Base-by-base conservation (phyloP, 2,797 vertebrate species). In the Hippocampus kuda region DNA sequence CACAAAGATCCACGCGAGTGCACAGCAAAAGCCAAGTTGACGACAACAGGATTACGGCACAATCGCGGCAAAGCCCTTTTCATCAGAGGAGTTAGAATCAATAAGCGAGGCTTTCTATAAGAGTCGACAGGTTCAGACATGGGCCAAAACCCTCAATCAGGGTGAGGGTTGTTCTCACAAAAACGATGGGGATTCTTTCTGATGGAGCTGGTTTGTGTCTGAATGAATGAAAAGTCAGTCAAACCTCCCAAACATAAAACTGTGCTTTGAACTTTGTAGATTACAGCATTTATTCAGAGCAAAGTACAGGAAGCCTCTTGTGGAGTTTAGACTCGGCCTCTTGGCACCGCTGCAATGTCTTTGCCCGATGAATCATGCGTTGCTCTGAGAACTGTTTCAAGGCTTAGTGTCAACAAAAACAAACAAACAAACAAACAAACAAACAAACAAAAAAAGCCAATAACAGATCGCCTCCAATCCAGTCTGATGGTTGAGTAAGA, bases 81-180 rank as follows among this genome's bases (percentile, higher is more conserved):
- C 77, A 86, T 88, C 73, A 80, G 71, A 77, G 75, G 48, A 84
- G 79, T 77, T 38, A 77, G 84, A 89, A 87, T 90, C 79, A 87
- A 86, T 84, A 77, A 75, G 69, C 73, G 61, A 68, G 72, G 68
- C 79, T 86, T 84, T 84, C 72, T 82, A 27, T 77, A 64, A 77
- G 73, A 79, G 80, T 83, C 81, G 79, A 85, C 90, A 87, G 85
- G 89, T 89, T 83, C 72, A 86, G 89, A 83, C 90, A 89, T 1
- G 65, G 84, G 77, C 79, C 75, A 16, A 68, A 71, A 70, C 69
- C 77, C 75, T 78, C 81, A 44, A 77, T 79, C 80, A 71, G 74
- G 73, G 75, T 68, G 73, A 75, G 72, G 77, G 75, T 71, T 77
- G 78, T 66, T 83, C 75, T 75, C 72, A 77, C 77, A 75, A 76